These are phyloP conservation scores for Dynastes hyllus DNA, from an alignment of 2,888 invertebrate genomes.

Conservation along the genomic window DNA sequence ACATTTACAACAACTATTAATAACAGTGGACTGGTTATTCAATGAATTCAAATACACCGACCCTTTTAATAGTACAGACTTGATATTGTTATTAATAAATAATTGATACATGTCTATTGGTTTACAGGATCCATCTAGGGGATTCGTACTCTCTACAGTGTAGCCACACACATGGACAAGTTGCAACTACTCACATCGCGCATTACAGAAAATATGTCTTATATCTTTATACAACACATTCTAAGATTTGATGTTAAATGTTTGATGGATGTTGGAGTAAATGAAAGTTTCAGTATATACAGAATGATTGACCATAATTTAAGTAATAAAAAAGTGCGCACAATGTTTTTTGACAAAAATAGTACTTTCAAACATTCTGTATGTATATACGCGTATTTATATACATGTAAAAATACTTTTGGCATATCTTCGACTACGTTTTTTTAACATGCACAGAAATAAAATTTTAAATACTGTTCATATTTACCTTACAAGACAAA, in stretches of 20 bases:
- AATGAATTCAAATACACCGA: too few relatives aligned
- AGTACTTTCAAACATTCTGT: not conserved
- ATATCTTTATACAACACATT: slow-evolving; percentile 19
- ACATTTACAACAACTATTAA: too few relatives aligned
- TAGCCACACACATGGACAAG: slow-evolving; percentile 41
- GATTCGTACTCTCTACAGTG: slow-evolving; percentile 51
- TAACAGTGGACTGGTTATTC: too few relatives aligned
- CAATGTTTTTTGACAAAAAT: not conserved
- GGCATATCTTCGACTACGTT: slow-evolving; percentile 3
- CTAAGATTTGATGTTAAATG: not conserved
- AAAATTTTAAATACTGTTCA: not conserved
- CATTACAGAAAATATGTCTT: slow-evolving; percentile 19
- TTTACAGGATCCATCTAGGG: slow-evolving; percentile 51
- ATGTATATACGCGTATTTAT: not conserved
- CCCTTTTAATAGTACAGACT: too few relatives aligned
- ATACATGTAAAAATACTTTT: not conserved
- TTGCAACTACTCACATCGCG: not conserved
- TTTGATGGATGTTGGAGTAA: slow-evolving; percentile 21
- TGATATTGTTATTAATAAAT: too few relatives aligned
- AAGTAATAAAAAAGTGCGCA: not conserved
- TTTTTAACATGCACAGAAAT: not conserved
- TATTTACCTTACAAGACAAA: too few relatives aligned
- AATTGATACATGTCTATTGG: not conserved
- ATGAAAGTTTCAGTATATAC: not conserved
- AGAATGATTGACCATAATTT: not conserved